These are phyloP conservation scores for Danio rerio DNA, from an alignment of 2,113 vertebrate species.

Conservation along the genomic window DNA sequence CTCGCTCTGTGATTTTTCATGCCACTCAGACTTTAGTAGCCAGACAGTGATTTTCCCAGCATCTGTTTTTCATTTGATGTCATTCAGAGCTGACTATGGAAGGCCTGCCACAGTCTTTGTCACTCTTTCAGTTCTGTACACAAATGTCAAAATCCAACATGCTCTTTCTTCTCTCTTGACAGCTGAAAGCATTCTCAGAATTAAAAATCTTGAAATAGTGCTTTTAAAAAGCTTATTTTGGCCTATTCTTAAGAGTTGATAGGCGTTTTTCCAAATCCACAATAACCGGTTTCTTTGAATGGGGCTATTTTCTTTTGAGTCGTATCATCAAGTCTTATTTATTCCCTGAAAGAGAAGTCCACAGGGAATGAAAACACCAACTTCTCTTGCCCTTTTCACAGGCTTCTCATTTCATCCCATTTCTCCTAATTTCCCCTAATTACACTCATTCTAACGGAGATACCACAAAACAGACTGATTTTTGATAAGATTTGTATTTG, in stretches of 20 bases:
- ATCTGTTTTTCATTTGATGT: slow-evolving; percentile 4
- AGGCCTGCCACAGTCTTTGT: neutral
- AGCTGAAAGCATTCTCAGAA: neutral
- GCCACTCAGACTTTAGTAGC: slow-evolving; percentile 29
- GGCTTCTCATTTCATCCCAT: neutral
- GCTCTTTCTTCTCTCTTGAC: neutral
- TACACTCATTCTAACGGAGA: neutral
- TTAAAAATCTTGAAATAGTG: neutral
- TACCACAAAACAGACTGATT: neutral
- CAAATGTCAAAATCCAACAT: slow-evolving; percentile 19
- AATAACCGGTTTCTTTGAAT: neutral
- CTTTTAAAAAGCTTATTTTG: neutral
- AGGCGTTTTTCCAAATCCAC: neutral
- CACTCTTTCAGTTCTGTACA: slow-evolving; percentile 19
- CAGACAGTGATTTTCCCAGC: slow-evolving; percentile 31
- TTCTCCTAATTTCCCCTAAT: neutral
- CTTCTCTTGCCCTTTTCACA: neutral
- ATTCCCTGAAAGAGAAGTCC: neutral
- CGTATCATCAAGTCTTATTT: neutral
- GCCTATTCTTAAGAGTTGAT: neutral
- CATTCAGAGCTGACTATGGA: neutral
- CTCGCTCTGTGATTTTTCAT: slow-evolving; percentile 31
- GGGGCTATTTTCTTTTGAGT: neutral
- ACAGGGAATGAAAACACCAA: neutral
- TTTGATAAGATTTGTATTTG: neutral